Evolutionary conservation across 2,113 vertebrate species (phyloP).

Genomic region (Chlorodrepanis virens): DNA sequence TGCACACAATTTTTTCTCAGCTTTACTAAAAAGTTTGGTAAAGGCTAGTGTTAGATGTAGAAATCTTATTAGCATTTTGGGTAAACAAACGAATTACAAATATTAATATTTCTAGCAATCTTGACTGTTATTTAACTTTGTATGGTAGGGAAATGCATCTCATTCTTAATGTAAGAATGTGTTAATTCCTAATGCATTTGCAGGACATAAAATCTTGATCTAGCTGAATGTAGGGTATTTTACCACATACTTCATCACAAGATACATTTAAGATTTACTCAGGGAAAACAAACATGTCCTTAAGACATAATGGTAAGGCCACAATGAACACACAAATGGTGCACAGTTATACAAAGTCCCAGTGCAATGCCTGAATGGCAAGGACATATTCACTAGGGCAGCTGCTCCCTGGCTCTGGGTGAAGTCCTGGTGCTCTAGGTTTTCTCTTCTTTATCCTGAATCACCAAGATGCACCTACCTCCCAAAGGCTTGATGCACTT

Average conservation of each 20-base stretch:
- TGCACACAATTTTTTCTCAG: background rate
- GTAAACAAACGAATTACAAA: background rate
- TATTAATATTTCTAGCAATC: background rate
- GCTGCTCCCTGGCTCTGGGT: background rate
- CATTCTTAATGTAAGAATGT: background rate
- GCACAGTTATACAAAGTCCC: background rate
- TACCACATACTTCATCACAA: background rate
- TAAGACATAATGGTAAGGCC: background rate
- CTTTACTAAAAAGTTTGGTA: background rate
- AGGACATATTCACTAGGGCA: background rate
- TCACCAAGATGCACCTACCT: background rate
- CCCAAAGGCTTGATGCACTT: background rate
- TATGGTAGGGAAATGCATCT: background rate
- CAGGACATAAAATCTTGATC: background rate
- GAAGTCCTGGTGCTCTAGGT: background rate
- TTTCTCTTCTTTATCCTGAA: background rate
- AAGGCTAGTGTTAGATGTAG: background rate
- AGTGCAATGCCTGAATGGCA: background rate
- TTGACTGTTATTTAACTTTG: background rate
- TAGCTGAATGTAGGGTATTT: background rate
- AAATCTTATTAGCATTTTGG: background rate
- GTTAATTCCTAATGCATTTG: background rate
- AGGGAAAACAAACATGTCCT: background rate
- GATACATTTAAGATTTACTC: background rate
- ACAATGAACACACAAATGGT: background rate